A percentile compares a stretch with the other conserved stretches of the same genome.
These are phyloP conservation scores for Cyanoramphus novaezelandiae DNA, from an alignment of 2,113 vertebrate species.

Conservation along the genomic window DNA sequence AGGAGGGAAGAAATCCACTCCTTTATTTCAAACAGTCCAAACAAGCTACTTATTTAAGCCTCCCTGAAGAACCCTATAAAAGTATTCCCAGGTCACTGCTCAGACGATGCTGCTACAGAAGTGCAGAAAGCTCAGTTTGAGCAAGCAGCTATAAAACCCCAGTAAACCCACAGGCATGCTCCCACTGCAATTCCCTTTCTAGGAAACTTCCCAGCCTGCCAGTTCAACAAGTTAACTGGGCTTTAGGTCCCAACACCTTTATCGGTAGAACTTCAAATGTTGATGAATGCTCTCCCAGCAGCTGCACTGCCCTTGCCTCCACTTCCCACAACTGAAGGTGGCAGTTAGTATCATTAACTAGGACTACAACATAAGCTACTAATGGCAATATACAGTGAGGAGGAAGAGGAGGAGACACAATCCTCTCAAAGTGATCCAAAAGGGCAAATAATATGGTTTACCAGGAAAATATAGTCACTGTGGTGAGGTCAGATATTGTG, in stretches of 20 bases:
- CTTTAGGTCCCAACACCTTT: background rate
- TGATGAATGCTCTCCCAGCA: background rate
- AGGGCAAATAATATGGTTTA: background rate
- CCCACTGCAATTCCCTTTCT: background rate
- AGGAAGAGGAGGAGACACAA: background rate
- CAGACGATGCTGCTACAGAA: constrained; percentile 17
- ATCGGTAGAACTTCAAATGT: background rate
- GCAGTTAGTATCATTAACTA: background rate
- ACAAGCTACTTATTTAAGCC: background rate
- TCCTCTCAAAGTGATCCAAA: background rate
- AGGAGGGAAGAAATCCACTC: background rate
- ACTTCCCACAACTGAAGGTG: background rate
- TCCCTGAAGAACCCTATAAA: constrained; percentile 13
- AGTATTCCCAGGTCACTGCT: background rate
- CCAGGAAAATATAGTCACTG: background rate
- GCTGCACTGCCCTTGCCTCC: background rate
- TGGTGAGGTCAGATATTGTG: background rate
- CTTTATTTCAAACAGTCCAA: background rate
- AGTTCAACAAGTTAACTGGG: background rate
- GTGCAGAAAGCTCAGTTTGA: background rate
- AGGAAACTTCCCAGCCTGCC: background rate
- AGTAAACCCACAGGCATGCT: background rate
- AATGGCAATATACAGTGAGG: background rate
- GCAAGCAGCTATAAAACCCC: constrained; percentile 8
- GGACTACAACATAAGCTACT: background rate